Evolutionary conservation across 2,113 vertebrate species (phyloP).

Genomic region (Trachemys scripta): DNA sequence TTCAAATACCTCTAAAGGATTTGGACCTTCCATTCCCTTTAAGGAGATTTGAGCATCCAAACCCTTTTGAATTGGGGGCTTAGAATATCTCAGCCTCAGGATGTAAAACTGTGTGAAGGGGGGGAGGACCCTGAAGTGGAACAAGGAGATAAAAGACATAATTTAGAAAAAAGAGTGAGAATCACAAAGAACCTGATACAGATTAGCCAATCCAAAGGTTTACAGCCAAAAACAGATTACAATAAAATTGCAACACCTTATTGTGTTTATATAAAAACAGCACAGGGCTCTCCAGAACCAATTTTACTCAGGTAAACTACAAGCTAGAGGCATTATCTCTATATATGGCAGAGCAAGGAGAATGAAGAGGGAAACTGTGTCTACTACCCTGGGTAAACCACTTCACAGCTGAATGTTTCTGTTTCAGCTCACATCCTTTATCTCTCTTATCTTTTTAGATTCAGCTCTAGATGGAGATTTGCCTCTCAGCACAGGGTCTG

Average conservation of each 20-base stretch:
- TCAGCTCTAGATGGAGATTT: not conserved
- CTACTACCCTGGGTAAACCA: not conserved
- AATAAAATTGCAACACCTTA: not conserved
- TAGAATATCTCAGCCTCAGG: not conserved
- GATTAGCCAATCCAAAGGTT: not conserved
- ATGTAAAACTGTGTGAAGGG: too few relatives aligned
- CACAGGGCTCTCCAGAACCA: not conserved
- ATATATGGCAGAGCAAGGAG: fast-evolving
- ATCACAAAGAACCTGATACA: not conserved
- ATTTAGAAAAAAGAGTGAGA: not conserved
- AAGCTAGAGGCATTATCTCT: not conserved
- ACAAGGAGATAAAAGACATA: not conserved
- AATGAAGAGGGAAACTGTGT: not conserved
- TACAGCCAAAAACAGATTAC: too few relatives aligned
- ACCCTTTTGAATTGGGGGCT: too few relatives aligned
- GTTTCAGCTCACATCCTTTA: not conserved
- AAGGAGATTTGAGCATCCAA: not conserved
- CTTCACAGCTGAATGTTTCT: not conserved
- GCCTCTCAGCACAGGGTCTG: not conserved
- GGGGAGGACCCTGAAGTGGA: not conserved
- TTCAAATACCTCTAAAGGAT: not conserved
- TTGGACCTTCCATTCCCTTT: not conserved
- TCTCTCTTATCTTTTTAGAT: not conserved
- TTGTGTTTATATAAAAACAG: not conserved
- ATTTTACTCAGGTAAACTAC: not conserved